Percentiles rank a stretch among this genome's conserved stretches.
Evolutionary conservation across 2,888 invertebrate species (phyloP).

Genomic region (Stenodema calcarata): DNA sequence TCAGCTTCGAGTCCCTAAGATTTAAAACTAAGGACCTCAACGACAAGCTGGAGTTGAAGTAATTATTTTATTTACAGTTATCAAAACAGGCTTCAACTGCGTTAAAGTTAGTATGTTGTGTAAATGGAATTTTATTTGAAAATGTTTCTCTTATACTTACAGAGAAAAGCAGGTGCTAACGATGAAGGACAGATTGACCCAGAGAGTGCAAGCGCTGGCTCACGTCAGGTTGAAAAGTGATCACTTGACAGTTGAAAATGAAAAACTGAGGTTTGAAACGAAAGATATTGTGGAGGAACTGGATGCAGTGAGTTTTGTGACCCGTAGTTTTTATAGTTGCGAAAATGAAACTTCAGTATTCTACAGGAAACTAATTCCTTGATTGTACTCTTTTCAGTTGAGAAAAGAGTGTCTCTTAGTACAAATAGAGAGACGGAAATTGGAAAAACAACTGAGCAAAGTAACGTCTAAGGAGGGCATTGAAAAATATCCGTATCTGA

Average conservation of each 20-base stretch:
- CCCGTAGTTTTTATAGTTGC: no score
- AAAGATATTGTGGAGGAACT: constrained; percentile 21
- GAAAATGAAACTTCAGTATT: neutral
- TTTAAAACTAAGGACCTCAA: constrained; percentile 18
- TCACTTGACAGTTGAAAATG: constrained; percentile 35
- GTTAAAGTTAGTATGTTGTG: neutral
- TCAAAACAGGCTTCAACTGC: no score
- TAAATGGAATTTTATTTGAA: no score
- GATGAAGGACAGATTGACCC: constrained; percentile 34
- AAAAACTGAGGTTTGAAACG: constrained; percentile 22
- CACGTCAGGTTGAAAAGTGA: constrained; percentile 40
- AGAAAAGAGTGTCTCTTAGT: constrained; percentile 36
- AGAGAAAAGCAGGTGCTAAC: constrained; percentile 32
- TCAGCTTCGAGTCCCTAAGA: constrained; percentile 23
- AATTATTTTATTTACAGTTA: neutral
- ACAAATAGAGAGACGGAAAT: constrained; percentile 3
- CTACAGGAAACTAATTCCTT: neutral
- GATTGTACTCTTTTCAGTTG: neutral
- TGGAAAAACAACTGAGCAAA: constrained; percentile 34
- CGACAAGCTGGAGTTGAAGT: constrained; percentile 39
- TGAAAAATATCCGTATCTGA: constrained; percentile 9
- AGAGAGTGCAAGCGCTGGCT: constrained; percentile 34
- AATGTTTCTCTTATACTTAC: neutral
- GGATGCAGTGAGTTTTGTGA: constrained; percentile 13
- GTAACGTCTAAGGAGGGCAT: constrained; percentile 19